These are phyloP conservation scores for Buphagus erythrorhynchus DNA, from an alignment of 2,797 vertebrate genomes.

Conservation along the genomic window DNA sequence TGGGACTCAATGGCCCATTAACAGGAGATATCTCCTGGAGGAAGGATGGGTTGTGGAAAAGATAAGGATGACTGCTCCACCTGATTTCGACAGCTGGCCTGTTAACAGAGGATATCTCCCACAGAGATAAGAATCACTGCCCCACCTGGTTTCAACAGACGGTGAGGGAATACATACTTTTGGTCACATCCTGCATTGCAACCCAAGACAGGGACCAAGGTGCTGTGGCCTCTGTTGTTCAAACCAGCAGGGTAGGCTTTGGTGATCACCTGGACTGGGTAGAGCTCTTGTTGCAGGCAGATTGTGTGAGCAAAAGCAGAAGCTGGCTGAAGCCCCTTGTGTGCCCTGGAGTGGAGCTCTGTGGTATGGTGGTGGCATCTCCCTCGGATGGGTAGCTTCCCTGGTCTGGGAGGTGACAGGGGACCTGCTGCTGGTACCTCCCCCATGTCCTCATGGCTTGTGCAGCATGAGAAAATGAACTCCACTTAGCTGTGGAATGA, in stretches of 20 bases:
- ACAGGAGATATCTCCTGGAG: too few relatives aligned
- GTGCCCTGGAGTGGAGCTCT: fast-evolving
- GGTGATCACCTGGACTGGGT: fast-evolving
- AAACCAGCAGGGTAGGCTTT: fast-evolving
- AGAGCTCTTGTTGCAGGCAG: not conserved
- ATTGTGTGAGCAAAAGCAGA: not conserved
- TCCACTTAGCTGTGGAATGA: fast-evolving
- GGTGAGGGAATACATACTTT: too few relatives aligned
- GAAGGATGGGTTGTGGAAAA: too few relatives aligned
- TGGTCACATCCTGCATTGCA: too few relatives aligned
- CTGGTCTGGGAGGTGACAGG: not conserved
- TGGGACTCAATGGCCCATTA: too few relatives aligned
- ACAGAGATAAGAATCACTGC: too few relatives aligned
- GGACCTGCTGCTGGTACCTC: not conserved
- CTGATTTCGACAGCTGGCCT: too few relatives aligned
- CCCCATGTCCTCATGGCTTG: fast-evolving
- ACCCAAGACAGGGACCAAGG: not conserved
- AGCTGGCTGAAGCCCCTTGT: fast-evolving
- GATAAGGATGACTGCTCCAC: too few relatives aligned
- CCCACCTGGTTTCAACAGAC: too few relatives aligned
- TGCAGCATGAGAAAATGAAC: not conserved
- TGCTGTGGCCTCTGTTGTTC: not conserved
- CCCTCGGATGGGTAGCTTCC: not conserved
- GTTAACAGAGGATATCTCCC: too few relatives aligned
- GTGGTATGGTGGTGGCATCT: fast-evolving